Evolutionary conservation across 2,888 invertebrate genomes (phyloP), one percentile per base, ranked within the genome.

Genomic region (Dorcus parallelipipedus): DNA sequence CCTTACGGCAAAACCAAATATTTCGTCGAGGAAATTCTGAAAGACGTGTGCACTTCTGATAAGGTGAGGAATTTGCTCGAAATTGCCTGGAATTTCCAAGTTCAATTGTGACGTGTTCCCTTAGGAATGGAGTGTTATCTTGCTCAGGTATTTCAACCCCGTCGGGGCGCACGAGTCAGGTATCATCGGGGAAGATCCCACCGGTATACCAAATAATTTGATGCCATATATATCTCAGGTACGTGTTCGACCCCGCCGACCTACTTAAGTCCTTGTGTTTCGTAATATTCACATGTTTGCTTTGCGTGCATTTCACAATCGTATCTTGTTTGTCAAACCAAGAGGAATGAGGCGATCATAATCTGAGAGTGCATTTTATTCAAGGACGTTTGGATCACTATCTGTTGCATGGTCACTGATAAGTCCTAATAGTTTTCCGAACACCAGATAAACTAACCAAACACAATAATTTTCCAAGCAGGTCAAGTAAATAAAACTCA

Each of bases 1-100:
- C 95, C 97, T 3, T 97, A 97, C 79, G 97, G 96, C 55, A 90
- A 89, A 77, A 91, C 95, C 42, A 97, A 97, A 79, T 94, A 86
- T 78, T 92, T 96, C 82, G 91, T 95, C 63, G 97, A 97, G 79
- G 92, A 95, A 80, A 94, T 97, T 71, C 83, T 97, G 75, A 90
- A 89, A 74, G 96, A 97, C 76, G 77, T 95, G 6, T 89, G 90
- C 66, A 79, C 75, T 49, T 89, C 95, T 47, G 91, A 94, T 71
- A 81, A 86, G 76, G 93, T 93, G 26, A n/a, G 17, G 41, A 55
- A 26, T 26, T 26, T 5, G 26, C 26, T 3, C 5, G 26, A 5
- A 14, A 14, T 14, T 5, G 40, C 9, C 45, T 33, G n/a, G 48
- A 42, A 60, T 60, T 47, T 42, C 26, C 26, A 53, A 54, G 26